These are phyloP conservation scores for Colostygia pectinataria DNA, from an alignment of 2,888 invertebrate genomes.

Conservation along the genomic window DNA sequence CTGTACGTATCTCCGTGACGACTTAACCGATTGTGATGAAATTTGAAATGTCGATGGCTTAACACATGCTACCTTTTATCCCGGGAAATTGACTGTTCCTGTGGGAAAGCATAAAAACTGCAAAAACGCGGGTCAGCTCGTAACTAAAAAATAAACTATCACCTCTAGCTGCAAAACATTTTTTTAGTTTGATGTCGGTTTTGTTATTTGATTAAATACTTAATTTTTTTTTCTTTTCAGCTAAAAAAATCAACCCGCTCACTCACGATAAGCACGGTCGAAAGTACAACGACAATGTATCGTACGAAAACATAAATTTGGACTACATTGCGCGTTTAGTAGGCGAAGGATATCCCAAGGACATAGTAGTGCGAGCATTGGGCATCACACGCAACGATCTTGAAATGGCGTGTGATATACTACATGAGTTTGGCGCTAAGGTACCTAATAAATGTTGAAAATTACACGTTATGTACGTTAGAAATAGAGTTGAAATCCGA, in stretches of 20 bases:
- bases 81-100: too few relatives aligned
- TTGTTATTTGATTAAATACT: too few relatives aligned
- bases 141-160: too few relatives aligned
- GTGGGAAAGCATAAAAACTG: too few relatives aligned
- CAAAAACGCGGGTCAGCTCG: too few relatives aligned
- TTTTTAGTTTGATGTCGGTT: too few relatives aligned
- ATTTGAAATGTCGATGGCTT: too few relatives aligned
- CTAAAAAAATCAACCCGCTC: constrained; percentile 76
- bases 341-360: constrained; percentile 94
- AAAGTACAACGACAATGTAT: constrained; percentile 80
- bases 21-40: too few relatives aligned
- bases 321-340: constrained; percentile 95
- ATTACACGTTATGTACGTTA: neutral
- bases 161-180: too few relatives aligned
- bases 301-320: constrained; percentile 95
- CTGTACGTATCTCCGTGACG: too few relatives aligned
- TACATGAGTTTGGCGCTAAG: constrained; percentile 92
- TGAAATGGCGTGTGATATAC: constrained; percentile 97
- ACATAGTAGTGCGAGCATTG: constrained; percentile 94
- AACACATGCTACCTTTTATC: too few relatives aligned
- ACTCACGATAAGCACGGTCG: constrained; percentile 78
- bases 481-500: neutral
- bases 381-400: constrained; percentile 96
- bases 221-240: constrained; percentile 49
- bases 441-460: constrained; percentile 67